Evolutionary conservation across 1,140 invertebrate genomes (phyloP).

Genomic region (Triops cancriformis): DNA sequence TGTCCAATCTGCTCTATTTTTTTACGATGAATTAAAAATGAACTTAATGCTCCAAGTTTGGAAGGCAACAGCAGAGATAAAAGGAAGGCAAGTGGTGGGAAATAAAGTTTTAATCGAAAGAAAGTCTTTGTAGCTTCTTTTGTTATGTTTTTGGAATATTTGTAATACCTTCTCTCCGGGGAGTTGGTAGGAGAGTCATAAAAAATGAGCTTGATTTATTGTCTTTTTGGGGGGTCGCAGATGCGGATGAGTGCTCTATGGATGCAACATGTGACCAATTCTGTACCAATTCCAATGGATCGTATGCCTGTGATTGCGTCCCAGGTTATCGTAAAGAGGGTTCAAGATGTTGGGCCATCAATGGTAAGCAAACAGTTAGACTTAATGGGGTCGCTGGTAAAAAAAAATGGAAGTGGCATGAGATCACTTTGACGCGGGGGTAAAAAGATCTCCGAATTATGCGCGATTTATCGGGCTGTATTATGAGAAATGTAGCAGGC

Average conservation of each 20-base stretch:
- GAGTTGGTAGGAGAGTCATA: neutral
- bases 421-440: too few species aligned
- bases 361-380: conserved; percentile 47
- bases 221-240: conserved; percentile 42
- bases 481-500: too few species aligned
- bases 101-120: too few species aligned
- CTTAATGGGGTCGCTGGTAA: too few species aligned
- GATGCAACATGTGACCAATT: conserved; percentile 68
- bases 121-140: neutral
- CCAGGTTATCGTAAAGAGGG: conserved; percentile 55
- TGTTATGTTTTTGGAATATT: neutral
- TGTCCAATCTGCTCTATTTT: too few species aligned
- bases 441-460: too few species aligned
- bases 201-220: neutral
- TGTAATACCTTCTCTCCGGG: neutral
- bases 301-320: conserved; percentile 64
- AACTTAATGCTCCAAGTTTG: too few species aligned
- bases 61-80: too few species aligned
- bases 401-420: too few species aligned
- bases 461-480: too few species aligned
- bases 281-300: conserved; percentile 62
- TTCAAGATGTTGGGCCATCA: conserved; percentile 52
- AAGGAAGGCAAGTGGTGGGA: too few species aligned
- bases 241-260: conserved; percentile 62
- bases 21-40: too few species aligned